A percentile compares a stretch with the other conserved stretches of the same genome.
These are phyloP conservation scores for Ophion ellenae DNA, from an alignment of 2,888 invertebrate genomes.

Conservation along the genomic window DNA sequence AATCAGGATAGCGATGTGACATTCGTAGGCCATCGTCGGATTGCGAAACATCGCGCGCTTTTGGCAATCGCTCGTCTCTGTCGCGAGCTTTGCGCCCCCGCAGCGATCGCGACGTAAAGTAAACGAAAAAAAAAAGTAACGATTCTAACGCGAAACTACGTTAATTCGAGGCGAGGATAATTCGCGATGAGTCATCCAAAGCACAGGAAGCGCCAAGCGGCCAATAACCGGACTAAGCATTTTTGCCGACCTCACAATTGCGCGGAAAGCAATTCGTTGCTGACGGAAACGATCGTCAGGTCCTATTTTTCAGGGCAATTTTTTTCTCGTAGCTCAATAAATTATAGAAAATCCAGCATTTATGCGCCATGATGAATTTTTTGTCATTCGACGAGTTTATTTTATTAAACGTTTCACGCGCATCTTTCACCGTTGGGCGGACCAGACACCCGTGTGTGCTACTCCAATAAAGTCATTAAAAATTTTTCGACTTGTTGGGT, in stretches of 20 bases:
- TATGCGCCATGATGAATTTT: neutral
- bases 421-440: neutral
- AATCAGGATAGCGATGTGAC: slow-evolving; percentile 43
- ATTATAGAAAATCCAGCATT: neutral
- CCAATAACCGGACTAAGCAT: neutral
- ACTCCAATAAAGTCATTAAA: neutral
- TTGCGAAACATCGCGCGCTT: slow-evolving; percentile 2
- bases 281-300: neutral
- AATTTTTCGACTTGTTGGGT: neutral
- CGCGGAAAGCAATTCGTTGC: neutral
- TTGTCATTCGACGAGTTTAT: neutral
- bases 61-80: neutral
- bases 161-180: neutral
- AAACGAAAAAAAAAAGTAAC: neutral
- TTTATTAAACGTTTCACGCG: neutral
- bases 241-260: neutral
- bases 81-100: neutral
- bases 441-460: neutral
- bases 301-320: neutral
- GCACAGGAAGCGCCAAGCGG: too few species aligned
- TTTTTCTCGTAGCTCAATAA: neutral
- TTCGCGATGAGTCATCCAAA: too few species aligned
- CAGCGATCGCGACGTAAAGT: neutral
- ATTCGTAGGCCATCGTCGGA: slow-evolving; percentile 35
- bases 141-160: neutral